Evolutionary conservation across 2,113 vertebrate genomes (phyloP).

Genomic region (Gobius niger): DNA sequence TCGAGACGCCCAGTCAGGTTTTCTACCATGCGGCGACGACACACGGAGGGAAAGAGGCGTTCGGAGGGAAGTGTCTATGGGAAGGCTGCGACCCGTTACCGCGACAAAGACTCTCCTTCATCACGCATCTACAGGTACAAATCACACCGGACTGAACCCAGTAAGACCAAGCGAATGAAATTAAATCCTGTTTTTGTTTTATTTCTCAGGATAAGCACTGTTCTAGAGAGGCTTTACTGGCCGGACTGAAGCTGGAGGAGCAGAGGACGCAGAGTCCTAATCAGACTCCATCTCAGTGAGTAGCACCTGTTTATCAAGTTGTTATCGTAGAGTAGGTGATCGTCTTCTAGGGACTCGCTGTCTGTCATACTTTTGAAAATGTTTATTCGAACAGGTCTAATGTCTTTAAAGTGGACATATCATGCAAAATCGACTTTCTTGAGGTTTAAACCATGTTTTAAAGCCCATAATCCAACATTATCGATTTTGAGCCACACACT

Average conservation of each 20-base stretch:
- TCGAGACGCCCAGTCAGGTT: slow-evolving; percentile 96
- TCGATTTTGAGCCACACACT: no score
- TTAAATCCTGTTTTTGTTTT: neutral
- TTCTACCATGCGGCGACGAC: slow-evolving; percentile 97
- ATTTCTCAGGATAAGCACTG: slow-evolving; percentile 95
- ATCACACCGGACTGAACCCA: neutral
- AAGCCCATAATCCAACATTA: no score
- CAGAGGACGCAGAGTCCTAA: slow-evolving; percentile 89
- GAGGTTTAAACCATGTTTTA: no score
- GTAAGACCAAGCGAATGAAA: neutral
- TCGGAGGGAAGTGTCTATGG: slow-evolving; percentile 94
- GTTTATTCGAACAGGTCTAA: no score
- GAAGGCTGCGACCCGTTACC: slow-evolving; percentile 97
- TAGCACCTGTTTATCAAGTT: slow-evolving; percentile 8
- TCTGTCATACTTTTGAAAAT: no score
- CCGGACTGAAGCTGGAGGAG: slow-evolving; percentile 94
- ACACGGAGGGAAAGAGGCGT: slow-evolving; percentile 92
- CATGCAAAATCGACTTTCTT: no score
- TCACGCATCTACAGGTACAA: slow-evolving; percentile 93
- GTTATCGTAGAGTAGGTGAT: no score
- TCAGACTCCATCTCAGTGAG: slow-evolving; percentile 87
- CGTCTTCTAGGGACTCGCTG: no score
- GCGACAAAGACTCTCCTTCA: slow-evolving; percentile 96
- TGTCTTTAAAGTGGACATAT: no score
- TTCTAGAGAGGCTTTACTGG: slow-evolving; percentile 94